Percentiles rank a stretch among this genome's conserved stretches.
Evolutionary conservation across 2,888 invertebrate species (phyloP).

Genomic region (Tromatobia lineatoria): DNA sequence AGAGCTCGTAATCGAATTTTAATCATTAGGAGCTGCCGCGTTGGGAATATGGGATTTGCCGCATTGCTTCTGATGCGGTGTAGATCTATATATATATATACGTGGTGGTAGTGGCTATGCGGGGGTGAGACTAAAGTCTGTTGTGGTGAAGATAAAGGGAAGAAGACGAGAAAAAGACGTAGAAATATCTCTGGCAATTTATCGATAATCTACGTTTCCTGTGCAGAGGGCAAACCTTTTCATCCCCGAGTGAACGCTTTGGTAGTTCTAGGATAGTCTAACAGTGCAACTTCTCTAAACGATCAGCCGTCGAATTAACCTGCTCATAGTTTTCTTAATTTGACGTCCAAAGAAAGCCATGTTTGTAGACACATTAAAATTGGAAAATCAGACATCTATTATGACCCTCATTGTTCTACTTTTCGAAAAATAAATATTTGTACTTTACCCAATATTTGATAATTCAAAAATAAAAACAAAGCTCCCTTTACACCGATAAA

Average conservation of each 20-base stretch:
- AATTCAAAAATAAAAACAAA: too few relatives aligned
- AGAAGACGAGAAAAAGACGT: constrained; percentile 49
- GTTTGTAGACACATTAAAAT: neutral
- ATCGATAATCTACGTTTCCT: constrained; percentile 63
- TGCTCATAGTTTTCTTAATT: neutral
- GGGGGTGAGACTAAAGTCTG: constrained; percentile 45
- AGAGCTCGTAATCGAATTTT: constrained; percentile 66
- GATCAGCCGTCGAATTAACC: neutral
- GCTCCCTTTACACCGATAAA: too few relatives aligned
- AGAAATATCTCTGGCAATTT: constrained; percentile 62
- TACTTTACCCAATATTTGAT: too few relatives aligned
- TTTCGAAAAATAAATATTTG: too few relatives aligned
- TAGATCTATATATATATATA: constrained; percentile 21
- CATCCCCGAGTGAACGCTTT: neutral
- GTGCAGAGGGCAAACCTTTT: neutral
- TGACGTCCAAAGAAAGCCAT: neutral
- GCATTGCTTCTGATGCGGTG: constrained; percentile 64
- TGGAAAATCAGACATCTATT: too few relatives aligned
- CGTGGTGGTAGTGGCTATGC: constrained; percentile 5
- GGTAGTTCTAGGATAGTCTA: neutral
- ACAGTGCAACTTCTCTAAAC: neutral
- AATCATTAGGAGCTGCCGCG: constrained; percentile 66
- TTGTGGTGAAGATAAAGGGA: constrained; percentile 28
- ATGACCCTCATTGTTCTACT: too few relatives aligned
- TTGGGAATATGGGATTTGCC: constrained; percentile 69